Evolutionary conservation across 92 coral and sea anemone genomes (phyloP), one percentile per base, ranked within the genome.

Genomic region (Ricordea florida): DNA sequence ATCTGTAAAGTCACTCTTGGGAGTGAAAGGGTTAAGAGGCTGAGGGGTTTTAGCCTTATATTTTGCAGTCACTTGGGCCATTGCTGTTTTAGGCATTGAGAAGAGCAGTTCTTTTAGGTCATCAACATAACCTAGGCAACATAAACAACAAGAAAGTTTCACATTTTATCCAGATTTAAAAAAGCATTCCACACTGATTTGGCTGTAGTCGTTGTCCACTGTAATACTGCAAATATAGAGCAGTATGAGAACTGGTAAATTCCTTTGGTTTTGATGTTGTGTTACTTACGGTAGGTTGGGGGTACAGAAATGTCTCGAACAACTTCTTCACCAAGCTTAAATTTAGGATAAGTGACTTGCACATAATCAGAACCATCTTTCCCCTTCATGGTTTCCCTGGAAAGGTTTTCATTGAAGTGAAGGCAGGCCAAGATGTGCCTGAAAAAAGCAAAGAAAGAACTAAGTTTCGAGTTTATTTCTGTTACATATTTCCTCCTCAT

Each of bases 51-150:
- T 69, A 14, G 51, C 25, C 14, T 20, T 70, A 32, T 79, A 79
- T 20, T 30, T 69, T 4, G 5, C 41, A 28, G 34, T 51, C 49
- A 43, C 35, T 34, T 18, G 35, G 36, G 55, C 44, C 71, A 68
- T 69, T n/a, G 55, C 85, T 22, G 42, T 18, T 30, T n/a, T 13
- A 10, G 62, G 36, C 34, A 57, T 5, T 20, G 31, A 35, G 38
- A 79, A 79, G 25, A 79, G 47, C 6, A 79, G 40, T 29, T 56
- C 33, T 38, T 78, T 78, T 22, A 74, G 9, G 44, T 62, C 74
- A 2, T 37, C 57, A 42, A 74, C 81, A 62, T 74, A 61, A 7
- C 73, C 81, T 74, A n/a, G n/a, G n/a, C n/a, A n/a, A n/a, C n/a
- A n/a, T n/a, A n/a, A n/a, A n/a, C n/a, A n/a, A n/a, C n/a, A n/a